A percentile compares a stretch with the other conserved stretches of the same genome.
Conservation (phyloP, 2,113 vertebrate species). For the Microtus richardsoni region DNA sequence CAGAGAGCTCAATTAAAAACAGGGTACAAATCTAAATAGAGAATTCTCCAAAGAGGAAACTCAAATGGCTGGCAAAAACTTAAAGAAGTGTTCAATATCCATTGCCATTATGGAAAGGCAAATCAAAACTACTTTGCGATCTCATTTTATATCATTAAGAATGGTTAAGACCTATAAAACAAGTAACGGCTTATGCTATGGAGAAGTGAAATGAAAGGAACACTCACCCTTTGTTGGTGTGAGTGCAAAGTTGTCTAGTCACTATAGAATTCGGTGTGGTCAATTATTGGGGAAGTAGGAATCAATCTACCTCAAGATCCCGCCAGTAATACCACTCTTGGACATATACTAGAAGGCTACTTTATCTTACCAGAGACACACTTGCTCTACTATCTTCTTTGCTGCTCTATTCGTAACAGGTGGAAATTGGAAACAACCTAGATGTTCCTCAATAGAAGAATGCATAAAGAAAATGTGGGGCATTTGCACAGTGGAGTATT, state of each 20-base stretch:
- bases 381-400: background rate
- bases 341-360: background rate
- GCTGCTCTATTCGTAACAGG: background rate
- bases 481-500: background rate
- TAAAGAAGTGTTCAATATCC: background rate
- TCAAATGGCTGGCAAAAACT: background rate
- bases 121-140: background rate
- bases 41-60: background rate
- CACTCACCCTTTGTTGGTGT: background rate
- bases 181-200: too few species aligned
- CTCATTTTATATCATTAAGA: background rate
- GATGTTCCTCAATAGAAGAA: background rate
- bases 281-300: background rate
- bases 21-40: background rate
- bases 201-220: background rate
- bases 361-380: background rate
- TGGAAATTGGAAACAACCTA: background rate
- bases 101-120: background rate
- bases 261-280: background rate
- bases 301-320: background rate
- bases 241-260: background rate
- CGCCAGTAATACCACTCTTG: background rate
- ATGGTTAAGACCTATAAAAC: background rate
- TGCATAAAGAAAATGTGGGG: background rate
- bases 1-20: background rate